A percentile compares a stretch with the other conserved stretches of the same genome.
Evolutionary conservation across 2,888 invertebrate genomes (phyloP).

Genomic region (Habrosyne pyritoides): DNA sequence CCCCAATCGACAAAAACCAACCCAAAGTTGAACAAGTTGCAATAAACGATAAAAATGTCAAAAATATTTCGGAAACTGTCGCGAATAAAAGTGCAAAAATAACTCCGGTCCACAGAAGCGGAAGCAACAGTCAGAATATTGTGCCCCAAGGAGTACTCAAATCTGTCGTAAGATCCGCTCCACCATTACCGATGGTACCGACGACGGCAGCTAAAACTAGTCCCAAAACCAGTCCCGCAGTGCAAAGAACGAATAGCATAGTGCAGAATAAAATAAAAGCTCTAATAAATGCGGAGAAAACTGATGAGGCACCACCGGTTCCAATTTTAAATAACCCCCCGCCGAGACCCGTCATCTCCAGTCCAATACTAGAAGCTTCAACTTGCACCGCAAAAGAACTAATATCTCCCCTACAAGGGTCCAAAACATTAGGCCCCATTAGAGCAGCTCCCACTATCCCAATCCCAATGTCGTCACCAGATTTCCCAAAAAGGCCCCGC

Average conservation of each 20-base stretch:
- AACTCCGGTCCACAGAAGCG: slow-evolving; percentile 72
- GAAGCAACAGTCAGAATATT: slow-evolving; percentile 67
- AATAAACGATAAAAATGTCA: slow-evolving; percentile 19
- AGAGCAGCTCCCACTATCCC: slow-evolving; percentile 85
- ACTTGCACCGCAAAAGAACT: slow-evolving; percentile 91
- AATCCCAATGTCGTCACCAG: slow-evolving; percentile 57
- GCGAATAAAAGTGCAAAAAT: slow-evolving; percentile 81
- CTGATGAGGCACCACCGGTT: slow-evolving; percentile 60
- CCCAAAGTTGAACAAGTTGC: slow-evolving; percentile 38
- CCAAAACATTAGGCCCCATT: slow-evolving; percentile 84
- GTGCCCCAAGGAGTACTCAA: slow-evolving; percentile 64
- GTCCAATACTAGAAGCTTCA: slow-evolving; percentile 91
- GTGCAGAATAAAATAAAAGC: slow-evolving; percentile 76
- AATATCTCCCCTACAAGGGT: slow-evolving; percentile 85
- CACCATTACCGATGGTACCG: slow-evolving; percentile 85
- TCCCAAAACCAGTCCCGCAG: slow-evolving; percentile 65
- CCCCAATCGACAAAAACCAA: slow-evolving; percentile 83
- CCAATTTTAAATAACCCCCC: slow-evolving; percentile 85
- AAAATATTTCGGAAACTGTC: slow-evolving; percentile 33
- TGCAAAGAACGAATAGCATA: slow-evolving; percentile 70
- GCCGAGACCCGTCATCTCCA: slow-evolving; percentile 90
- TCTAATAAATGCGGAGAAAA: slow-evolving; percentile 68
- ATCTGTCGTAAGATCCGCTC: slow-evolving; percentile 83
- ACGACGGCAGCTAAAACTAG: slow-evolving; percentile 54
- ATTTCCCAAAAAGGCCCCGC: slow-evolving; percentile 76